Conservation (phyloP, 1,140 invertebrate species). For the Drosophila melanica region DNA sequence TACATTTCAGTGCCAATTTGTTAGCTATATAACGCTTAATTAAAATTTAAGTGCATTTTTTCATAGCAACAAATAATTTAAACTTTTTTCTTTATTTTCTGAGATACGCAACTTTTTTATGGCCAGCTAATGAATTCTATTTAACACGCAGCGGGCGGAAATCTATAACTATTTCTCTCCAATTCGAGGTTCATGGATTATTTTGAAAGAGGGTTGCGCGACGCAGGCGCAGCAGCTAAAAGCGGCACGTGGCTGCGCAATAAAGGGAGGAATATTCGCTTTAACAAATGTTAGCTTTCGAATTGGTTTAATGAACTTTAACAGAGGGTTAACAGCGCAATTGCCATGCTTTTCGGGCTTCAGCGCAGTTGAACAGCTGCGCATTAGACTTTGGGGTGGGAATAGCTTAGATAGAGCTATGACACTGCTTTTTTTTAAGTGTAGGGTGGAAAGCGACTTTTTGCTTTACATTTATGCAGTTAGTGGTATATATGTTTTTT, state of each 20-base stretch:
- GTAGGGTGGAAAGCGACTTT: neutral
- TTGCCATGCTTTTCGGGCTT: slow-evolving; percentile 12
- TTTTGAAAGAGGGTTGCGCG: slow-evolving; percentile 41
- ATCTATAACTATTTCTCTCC: neutral
- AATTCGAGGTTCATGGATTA: slow-evolving; percentile 4
- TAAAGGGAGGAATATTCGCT: slow-evolving; percentile 45
- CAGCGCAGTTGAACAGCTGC: slow-evolving; percentile 50
- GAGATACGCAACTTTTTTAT: slow-evolving; percentile 24
- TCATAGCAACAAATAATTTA: slow-evolving; percentile 40
- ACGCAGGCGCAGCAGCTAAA: slow-evolving; percentile 37
- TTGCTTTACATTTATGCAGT: neutral
- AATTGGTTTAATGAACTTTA: slow-evolving; percentile 67
- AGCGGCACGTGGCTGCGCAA: slow-evolving; percentile 32
- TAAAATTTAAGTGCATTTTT: slow-evolving; percentile 58
- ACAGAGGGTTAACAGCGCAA: slow-evolving; percentile 16
- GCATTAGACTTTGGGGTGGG: slow-evolving; percentile 41
- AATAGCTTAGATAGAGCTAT: slow-evolving; percentile 2
- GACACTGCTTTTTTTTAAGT: too few relatives aligned
- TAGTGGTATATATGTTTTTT: too few relatives aligned
- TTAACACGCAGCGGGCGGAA: slow-evolving; percentile 15
- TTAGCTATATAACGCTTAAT: slow-evolving; percentile 65
- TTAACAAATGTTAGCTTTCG: slow-evolving; percentile 64
- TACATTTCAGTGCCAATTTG: slow-evolving; percentile 49
- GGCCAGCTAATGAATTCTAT: slow-evolving; percentile 56
- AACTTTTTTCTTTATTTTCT: slow-evolving; percentile 4